These are phyloP conservation scores for Tinea trinotella DNA, from an alignment of 2,888 invertebrate species.

Conservation along the genomic window DNA sequence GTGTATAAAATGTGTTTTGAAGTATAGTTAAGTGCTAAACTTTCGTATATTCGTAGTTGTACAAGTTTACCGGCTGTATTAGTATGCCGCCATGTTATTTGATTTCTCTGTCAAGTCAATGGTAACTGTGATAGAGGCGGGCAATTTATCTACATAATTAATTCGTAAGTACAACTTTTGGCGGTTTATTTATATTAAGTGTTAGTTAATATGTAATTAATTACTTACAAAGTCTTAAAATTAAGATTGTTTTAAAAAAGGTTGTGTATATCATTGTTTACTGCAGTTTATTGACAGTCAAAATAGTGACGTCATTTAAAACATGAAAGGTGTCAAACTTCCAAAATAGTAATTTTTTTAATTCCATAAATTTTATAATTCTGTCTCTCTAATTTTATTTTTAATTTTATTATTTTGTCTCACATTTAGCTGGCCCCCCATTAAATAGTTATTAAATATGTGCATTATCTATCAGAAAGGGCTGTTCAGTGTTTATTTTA, in stretches of 20 bases:
- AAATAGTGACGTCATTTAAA: slow-evolving; percentile 62
- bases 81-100: slow-evolving; percentile 71
- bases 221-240: background rate
- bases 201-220: background rate
- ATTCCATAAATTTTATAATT: background rate
- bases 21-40: slow-evolving; percentile 33
- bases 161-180: slow-evolving; percentile 34
- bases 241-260: slow-evolving; percentile 11
- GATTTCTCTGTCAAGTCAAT: slow-evolving; percentile 60
- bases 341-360: too few relatives aligned
- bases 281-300: slow-evolving; percentile 64
- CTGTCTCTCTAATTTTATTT: background rate
- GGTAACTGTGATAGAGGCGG: slow-evolving; percentile 33
- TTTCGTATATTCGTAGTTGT: slow-evolving; percentile 20
- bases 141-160: slow-evolving; percentile 32
- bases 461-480: too few relatives aligned
- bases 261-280: slow-evolving; percentile 46
- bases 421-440: too few relatives aligned
- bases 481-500: too few relatives aligned
- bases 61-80: slow-evolving; percentile 59
- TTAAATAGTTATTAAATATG: too few relatives aligned
- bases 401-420: too few relatives aligned
- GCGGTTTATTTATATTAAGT: background rate
- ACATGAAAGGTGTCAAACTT: background rate
- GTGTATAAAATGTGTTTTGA: slow-evolving; percentile 33